Percentiles rank a stretch among this genome's conserved stretches.
Conservation (phyloP, 2,113 vertebrate genomes). For the Engystomops pustulosus region DNA sequence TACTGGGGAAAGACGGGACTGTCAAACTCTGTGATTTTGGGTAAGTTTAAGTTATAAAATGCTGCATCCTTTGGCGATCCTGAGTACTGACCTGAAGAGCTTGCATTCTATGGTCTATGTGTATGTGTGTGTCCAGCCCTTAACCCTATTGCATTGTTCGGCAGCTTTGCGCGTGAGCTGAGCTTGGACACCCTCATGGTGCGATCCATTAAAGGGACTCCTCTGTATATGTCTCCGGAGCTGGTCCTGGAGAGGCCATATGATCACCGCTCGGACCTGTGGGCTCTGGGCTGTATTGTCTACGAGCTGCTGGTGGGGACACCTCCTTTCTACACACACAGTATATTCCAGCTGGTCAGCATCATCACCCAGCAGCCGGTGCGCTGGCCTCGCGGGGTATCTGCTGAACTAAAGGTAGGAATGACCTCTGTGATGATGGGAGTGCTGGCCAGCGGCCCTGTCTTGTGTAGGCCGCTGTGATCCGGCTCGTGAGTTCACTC, state of each 20-base stretch:
- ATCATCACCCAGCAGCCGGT: slow-evolving; percentile 87
- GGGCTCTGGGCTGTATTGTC: slow-evolving; percentile 95
- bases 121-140: neutral
- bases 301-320: slow-evolving; percentile 92
- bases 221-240: slow-evolving; percentile 96
- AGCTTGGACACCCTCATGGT: slow-evolving; percentile 93
- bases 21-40: slow-evolving; percentile 98
- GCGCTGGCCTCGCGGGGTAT: slow-evolving; percentile 87
- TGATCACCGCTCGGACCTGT: slow-evolving; percentile 92
- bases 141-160: neutral
- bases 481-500: no score
- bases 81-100: no score
- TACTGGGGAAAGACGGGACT: slow-evolving; percentile 87
- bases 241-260: slow-evolving; percentile 93
- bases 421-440: neutral
- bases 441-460: no score
- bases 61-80: no score
- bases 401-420: slow-evolving; percentile 83
- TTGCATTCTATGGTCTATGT: no score
- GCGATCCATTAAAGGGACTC: slow-evolving; percentile 96
- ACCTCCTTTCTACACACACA: slow-evolving; percentile 94
- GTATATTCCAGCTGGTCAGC: slow-evolving; percentile 92
- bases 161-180: slow-evolving; percentile 94
- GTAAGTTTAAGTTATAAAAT: slow-evolving; percentile 66
- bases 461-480: no score